Evolutionary conservation across 2,113 vertebrate species (phyloP), one percentile per base, ranked within the genome.

Genomic region (Romanogobio albipinnatus): DNA sequence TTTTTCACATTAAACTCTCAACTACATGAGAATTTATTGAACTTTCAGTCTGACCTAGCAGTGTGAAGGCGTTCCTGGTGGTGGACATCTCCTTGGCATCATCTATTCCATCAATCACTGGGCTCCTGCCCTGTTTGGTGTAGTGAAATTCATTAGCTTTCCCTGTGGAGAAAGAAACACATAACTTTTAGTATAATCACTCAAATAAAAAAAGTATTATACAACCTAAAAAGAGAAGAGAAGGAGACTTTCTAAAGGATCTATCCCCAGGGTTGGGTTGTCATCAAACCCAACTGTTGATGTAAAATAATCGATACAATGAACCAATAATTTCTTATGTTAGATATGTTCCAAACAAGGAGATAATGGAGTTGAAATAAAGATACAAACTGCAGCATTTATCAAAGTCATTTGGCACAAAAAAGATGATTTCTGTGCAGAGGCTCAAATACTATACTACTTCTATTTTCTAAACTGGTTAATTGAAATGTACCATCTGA

Each of bases 61-160:
- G 92, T 47, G 94, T 92, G 93, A 97, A 99, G 85, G 98, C 97
- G 45, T 96, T 92, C 62, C 97, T 95, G 33, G 98, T 99, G 64
- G 94, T 95, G 36, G 66, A 82, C 93, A 99, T 96, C 89, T 99
- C 98, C 90, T 96, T 96, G 0, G 96, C 95, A 90, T 99, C 98
- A 19, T 98, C 96, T 24, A 99, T 94, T 13, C 97, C 97, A 3
- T 96, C 96, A 45, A 99, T 99, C 77, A 97, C 93, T 0, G 98
- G 96, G 86, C 95, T 99, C 80, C 96, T 92, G 62, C 98, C 98
- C 92, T 99, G 97, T 59, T 95, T 96, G 0, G 98, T 99, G 87
- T 98, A 99, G 90, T 96, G 93, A 89, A 99, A 99, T 86, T 91
- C 91, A 87, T 95, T 91, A 51, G 98, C 98, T 53, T 89, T 94